phyloP scores from a whole-genome alignment of 2,888 invertebrate species.

The Tiphia femorata region DNA sequence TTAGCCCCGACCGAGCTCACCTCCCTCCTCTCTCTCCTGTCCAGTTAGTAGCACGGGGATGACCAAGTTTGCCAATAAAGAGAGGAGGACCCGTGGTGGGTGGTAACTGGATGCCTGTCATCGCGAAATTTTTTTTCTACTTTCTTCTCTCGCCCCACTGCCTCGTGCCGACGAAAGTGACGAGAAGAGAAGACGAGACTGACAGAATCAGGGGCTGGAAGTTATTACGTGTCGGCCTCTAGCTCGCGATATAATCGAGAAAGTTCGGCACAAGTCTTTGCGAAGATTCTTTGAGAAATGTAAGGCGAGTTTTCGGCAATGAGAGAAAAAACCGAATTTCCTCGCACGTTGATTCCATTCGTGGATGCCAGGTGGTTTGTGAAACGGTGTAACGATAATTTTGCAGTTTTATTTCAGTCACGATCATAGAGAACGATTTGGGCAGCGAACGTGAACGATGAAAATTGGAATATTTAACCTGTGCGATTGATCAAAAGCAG shows the following conservation, averaged over 20 bases:
- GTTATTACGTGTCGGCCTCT: conserved; percentile 27
- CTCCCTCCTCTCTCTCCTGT: conserved; percentile 2
- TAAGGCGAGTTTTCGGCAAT: neutral
- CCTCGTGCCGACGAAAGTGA: neutral
- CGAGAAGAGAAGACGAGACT: neutral
- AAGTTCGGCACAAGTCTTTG: conserved; percentile 20
- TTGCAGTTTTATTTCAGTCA: too few relatives aligned
- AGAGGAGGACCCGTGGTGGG: too few relatives aligned
- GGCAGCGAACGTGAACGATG: too few relatives aligned
- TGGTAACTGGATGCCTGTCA: too few relatives aligned
- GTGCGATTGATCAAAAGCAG: too few relatives aligned
- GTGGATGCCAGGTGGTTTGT: too few relatives aligned
- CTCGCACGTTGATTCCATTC: too few relatives aligned
- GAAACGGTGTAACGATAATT: too few relatives aligned
- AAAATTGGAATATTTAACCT: too few relatives aligned
- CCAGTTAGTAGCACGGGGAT: conserved; percentile 7
- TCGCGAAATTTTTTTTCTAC: conserved; percentile 24
- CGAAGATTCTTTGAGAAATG: conserved; percentile 1
- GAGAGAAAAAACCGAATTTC: conserved; percentile 4
- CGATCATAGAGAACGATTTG: too few relatives aligned
- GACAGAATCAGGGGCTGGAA: conserved; percentile 22
- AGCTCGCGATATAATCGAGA: conserved; percentile 25
- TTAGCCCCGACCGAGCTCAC: conserved; percentile 20
- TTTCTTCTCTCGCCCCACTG: neutral
- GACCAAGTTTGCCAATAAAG: conserved; percentile 57